Conservation (phyloP, 2,797 vertebrate species). For the Acanthiza pusilla region DNA sequence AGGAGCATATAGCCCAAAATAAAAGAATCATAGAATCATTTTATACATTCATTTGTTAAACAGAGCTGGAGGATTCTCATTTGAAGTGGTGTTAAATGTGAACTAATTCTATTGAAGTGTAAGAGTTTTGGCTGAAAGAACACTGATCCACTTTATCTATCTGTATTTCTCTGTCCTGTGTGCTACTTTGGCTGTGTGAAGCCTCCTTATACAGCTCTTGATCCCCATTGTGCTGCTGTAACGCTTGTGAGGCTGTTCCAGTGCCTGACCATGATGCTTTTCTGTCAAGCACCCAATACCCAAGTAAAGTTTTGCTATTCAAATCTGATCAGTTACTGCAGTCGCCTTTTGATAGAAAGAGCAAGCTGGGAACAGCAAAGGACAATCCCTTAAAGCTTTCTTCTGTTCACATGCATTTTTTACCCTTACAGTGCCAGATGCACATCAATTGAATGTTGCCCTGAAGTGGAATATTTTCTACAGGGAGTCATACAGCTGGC, state of each 20-base stretch:
- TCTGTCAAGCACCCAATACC: neutral
- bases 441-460: neutral
- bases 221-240: neutral
- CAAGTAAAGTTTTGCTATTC: neutral
- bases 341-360: neutral
- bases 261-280: neutral
- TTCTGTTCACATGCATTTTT: neutral
- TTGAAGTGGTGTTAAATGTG: neutral
- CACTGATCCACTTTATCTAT: neutral
- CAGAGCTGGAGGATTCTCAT: neutral
- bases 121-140: neutral
- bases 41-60: neutral
- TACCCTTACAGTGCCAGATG: neutral
- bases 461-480: neutral
- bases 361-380: neutral
- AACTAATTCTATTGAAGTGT: neutral
- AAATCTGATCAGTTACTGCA: neutral
- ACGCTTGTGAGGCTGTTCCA: neutral
- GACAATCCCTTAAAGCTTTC: neutral
- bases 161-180: neutral
- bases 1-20: neutral
- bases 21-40: neutral
- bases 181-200: neutral
- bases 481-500: neutral
- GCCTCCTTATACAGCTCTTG: neutral